These are phyloP conservation scores for Bombylius discolor DNA, from an alignment of 2,888 invertebrate genomes.

Conservation along the genomic window DNA sequence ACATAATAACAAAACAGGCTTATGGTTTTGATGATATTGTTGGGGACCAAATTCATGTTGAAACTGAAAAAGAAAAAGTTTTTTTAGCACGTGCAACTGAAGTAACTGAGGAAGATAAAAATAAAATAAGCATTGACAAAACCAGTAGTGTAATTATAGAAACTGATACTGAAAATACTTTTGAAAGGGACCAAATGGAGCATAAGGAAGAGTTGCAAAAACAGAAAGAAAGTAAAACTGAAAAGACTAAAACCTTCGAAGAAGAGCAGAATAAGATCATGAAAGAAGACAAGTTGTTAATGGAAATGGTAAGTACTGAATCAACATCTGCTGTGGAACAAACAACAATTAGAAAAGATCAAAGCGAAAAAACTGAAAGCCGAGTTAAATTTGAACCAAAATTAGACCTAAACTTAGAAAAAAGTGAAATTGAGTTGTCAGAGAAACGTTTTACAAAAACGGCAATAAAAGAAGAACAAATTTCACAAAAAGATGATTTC, in stretches of 20 bases:
- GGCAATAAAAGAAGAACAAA: conserved; percentile 9
- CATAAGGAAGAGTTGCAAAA: background rate
- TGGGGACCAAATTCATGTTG: conserved; percentile 6
- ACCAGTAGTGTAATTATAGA: background rate
- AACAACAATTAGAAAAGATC: background rate
- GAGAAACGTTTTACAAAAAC: conserved; percentile 21
- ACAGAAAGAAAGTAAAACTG: background rate
- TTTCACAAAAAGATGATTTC: conserved; percentile 15
- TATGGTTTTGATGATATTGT: conserved; percentile 11
- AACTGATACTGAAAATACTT: background rate
- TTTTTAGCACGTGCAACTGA: background rate
- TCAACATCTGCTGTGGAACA: background rate
- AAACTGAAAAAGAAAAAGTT: background rate
- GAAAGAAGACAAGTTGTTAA: background rate
- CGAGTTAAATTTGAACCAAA: conserved; percentile 17
- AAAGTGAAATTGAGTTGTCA: conserved; percentile 32
- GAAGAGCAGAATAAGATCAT: no score
- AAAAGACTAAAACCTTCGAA: no score
- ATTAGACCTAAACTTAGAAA: conserved; percentile 27
- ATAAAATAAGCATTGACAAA: background rate
- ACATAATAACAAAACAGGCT: conserved; percentile 15
- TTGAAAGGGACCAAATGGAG: background rate
- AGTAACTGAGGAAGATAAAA: background rate
- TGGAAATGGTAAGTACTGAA: background rate
- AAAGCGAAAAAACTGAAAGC: conserved; percentile 3